Conservation (phyloP, 2,113 vertebrate genomes). For the Marmota flaviventris region DNA sequence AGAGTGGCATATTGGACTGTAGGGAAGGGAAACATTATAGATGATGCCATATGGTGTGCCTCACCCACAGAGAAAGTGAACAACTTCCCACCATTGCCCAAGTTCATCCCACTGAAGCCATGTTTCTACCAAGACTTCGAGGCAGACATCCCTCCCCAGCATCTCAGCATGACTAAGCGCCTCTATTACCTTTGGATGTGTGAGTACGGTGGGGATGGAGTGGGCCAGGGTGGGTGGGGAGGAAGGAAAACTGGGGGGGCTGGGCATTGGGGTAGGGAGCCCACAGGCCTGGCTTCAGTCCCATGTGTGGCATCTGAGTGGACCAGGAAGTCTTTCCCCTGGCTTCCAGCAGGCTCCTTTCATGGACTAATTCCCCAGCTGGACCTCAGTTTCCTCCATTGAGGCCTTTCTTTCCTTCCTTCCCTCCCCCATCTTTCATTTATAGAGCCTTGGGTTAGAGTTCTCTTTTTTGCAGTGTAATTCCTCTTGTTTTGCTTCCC, state of each 20-base stretch:
- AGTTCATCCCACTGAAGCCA: conserved; percentile 96
- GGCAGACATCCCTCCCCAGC: conserved; percentile 96
- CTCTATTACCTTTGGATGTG: conserved; percentile 99
- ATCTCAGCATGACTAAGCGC: conserved; percentile 96
- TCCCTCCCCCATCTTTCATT: not conserved
- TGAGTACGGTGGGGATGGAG: conserved; percentile 87
- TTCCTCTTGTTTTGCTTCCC: not conserved
- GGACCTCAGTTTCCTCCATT: not conserved
- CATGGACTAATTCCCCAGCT: not conserved
- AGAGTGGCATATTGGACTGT: not conserved
- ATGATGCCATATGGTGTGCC: not conserved
- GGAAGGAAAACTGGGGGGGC: not conserved
- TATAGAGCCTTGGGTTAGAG: not conserved
- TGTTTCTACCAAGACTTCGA: conserved; percentile 99
- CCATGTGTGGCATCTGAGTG: not conserved
- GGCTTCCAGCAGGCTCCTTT: not conserved
- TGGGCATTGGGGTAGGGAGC: not conserved
- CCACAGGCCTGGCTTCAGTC: not conserved
- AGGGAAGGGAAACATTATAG: not conserved
- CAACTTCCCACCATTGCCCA: conserved; percentile 97
- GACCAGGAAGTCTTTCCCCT: not conserved
- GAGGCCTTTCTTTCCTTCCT: not conserved
- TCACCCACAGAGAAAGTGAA: conserved; percentile 91
- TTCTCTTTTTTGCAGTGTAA: not conserved
- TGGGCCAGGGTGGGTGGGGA: fast-evolving